Evolutionary conservation across 2,888 invertebrate genomes (phyloP), one percentile per base, ranked within the genome.

Genomic region (Pammene fasciana): DNA sequence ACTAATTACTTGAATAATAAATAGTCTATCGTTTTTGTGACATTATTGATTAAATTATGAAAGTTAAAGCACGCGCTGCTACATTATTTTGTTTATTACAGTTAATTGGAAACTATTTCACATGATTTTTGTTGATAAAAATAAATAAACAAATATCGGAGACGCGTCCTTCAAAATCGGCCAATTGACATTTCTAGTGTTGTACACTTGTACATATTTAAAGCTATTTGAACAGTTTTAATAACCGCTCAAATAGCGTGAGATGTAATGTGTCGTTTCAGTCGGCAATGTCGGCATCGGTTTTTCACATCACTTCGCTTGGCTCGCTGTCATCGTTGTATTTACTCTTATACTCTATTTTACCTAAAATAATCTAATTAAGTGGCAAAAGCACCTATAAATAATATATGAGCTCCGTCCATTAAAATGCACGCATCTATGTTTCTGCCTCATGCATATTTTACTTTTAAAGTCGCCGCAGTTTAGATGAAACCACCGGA

Each of bases 81-180:
- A 48, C 9, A 16, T 48, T 9, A 48, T 48, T 5, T 48, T 10
- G 9, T 56, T 38, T 38, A 9, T 38, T 14, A 14, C 4, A 45
- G n/a, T 38, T 8, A 34, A 9, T 46, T 48, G 16, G 48, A 36
- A 16, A 38, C 48, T 38, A 16, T 36, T 50, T 8, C 10, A 48
- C 45, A 11, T 16, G 13, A 16, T 5, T 61, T 10, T 50, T 61
- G 61, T 50, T 50, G 16, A 38, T 61, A 50, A 61, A 64, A 64
- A 57, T 64, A 64, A 68, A 64, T 64, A 68, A 68, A 68, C 68
- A 68, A 68, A 68, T 57, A 68, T 43, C 55, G 36, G 48, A 34
- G 55, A 57, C 50, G 68, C 68, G 48, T 62, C 48, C 43, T 18
- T 9, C 5, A 9, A 16, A 16, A 26, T 14, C n/a, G 6, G 18